A percentile compares a stretch with the other conserved stretches of the same genome.
phyloP scores from a whole-genome alignment of 2,113 vertebrate species.

The rat (Rattus norvegicus) region DNA sequence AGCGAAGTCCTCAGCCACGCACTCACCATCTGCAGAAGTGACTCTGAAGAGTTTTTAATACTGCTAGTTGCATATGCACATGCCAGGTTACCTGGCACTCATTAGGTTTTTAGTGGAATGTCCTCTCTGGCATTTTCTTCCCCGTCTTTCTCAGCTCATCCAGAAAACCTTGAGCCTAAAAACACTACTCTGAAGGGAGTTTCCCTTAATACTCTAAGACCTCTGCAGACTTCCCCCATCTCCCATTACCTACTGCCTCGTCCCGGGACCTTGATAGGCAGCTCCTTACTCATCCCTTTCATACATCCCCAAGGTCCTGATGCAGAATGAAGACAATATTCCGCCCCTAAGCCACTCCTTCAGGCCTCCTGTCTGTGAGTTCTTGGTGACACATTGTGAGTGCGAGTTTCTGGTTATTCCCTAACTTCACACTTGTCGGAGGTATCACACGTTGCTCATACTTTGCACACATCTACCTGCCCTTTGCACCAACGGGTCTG shows the following conservation, averaged over 20 bases:
- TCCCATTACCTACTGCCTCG: neutral
- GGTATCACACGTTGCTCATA: neutral
- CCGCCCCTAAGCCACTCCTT: neutral
- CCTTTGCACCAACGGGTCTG: neutral
- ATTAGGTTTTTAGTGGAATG: too few relatives aligned
- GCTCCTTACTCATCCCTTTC: too few relatives aligned
- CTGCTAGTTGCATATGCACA: neutral
- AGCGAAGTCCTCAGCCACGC: neutral
- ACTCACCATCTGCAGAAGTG: neutral
- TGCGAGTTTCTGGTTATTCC: neutral
- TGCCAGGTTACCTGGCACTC: neutral
- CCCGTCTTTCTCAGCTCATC: neutral
- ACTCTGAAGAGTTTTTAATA: neutral
- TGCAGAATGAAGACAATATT: neutral
- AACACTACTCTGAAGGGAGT: neutral
- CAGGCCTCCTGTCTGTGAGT: neutral
- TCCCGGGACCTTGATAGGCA: neutral
- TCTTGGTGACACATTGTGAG: neutral
- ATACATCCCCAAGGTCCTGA: too few relatives aligned
- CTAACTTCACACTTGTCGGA: neutral
- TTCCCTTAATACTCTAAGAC: neutral
- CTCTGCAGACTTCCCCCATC: neutral
- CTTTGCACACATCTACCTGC: neutral
- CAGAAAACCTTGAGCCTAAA: neutral
- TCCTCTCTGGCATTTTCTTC: too few relatives aligned